These are phyloP conservation scores for Formica exsecta DNA, from an alignment of 1,140 invertebrate species.

Conservation along the genomic window DNA sequence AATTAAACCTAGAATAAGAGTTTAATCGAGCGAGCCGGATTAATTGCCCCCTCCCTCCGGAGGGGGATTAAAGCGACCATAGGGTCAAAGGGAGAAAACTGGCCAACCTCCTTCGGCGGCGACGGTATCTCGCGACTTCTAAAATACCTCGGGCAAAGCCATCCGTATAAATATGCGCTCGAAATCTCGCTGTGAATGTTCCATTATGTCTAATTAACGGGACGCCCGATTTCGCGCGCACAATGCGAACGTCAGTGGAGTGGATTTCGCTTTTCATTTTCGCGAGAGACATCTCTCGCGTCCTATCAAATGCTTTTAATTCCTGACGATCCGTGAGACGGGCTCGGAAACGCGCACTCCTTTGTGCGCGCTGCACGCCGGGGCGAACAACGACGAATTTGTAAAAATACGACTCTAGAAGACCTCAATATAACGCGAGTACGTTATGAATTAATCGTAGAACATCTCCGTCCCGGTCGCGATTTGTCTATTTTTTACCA, in stretches of 20 bases:
- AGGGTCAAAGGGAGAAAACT: conserved; percentile 72
- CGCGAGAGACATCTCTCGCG: conserved; percentile 31
- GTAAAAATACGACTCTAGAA: conserved; percentile 3
- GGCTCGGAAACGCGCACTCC: conserved; percentile 1
- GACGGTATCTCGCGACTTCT: conserved; percentile 60
- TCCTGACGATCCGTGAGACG: conserved; percentile 26
- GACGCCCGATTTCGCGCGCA: conserved; percentile 52
- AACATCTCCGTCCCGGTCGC: not conserved
- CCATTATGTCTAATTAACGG: conserved; percentile 65
- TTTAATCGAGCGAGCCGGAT: conserved; percentile 82
- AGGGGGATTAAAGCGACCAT: conserved; percentile 71
- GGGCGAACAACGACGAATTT: conserved; percentile 42
- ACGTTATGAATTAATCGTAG: conserved; percentile 23
- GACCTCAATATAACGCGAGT: not conserved
- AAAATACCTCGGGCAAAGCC: conserved; percentile 63
- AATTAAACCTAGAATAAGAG: conserved; percentile 82
- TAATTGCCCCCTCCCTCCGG: conserved; percentile 76
- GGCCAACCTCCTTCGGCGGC: not conserved
- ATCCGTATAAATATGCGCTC: conserved; percentile 70
- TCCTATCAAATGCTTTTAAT: conserved; percentile 56
- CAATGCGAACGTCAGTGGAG: conserved; percentile 22
- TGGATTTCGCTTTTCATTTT: conserved; percentile 49
- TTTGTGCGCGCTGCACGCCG: conserved; percentile 22
- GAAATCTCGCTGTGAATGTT: conserved; percentile 68
- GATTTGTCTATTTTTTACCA: not conserved